Evolutionary conservation across 1,140 invertebrate species (phyloP).

Genomic region (Lamellibrachia luymesi): DNA sequence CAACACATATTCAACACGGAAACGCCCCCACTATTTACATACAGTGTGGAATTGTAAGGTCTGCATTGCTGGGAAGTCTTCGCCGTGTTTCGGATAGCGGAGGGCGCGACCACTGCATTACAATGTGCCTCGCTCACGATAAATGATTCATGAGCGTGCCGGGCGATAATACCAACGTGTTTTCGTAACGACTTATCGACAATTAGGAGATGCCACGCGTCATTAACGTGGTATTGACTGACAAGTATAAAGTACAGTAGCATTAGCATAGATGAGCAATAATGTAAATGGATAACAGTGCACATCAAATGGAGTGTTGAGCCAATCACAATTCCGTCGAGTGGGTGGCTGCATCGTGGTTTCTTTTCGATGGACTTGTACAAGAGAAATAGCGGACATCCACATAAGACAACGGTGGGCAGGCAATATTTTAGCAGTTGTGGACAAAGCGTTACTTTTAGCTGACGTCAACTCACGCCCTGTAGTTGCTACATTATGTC

Average conservation of each 20-base stretch:
- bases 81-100: background rate
- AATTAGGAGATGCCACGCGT: background rate
- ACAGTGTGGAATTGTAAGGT: background rate
- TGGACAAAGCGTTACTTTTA: background rate
- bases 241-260: background rate
- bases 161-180: conserved; percentile 3
- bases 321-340: background rate
- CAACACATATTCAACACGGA: background rate
- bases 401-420: background rate
- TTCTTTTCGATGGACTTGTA: background rate
- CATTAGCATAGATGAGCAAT: background rate
- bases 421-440: background rate
- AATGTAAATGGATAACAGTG: background rate
- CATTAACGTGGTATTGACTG: background rate
- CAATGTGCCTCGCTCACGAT: background rate
- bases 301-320: background rate
- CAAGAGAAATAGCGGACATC: background rate
- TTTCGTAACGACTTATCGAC: background rate
- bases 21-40: background rate
- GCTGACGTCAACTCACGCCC: background rate
- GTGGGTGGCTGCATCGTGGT: background rate
- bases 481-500: too few relatives aligned
- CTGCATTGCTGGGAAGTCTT: background rate
- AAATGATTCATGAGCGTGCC: background rate
- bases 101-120: background rate